Percentiles rank a stretch among this genome's conserved stretches.
phyloP scores from a whole-genome alignment of 2,113 vertebrate genomes.

The Tursiops truncatus region DNA sequence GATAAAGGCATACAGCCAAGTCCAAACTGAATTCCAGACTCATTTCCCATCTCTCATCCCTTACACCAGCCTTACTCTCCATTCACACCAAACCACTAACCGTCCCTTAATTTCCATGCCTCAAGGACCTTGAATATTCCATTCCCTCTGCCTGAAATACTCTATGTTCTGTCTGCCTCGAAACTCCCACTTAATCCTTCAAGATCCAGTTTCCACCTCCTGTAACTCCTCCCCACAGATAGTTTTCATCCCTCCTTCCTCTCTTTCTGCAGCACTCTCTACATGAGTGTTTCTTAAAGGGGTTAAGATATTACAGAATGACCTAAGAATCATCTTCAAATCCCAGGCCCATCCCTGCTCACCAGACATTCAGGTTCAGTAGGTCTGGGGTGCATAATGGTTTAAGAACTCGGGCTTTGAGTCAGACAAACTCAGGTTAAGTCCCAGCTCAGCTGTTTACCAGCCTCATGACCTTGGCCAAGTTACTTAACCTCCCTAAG shows the following conservation, averaged over 20 bases:
- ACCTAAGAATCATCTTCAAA: background rate
- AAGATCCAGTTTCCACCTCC: background rate
- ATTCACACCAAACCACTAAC: background rate
- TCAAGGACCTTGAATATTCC: background rate
- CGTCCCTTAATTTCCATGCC: background rate
- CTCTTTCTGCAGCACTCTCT: background rate
- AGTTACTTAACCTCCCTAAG: background rate
- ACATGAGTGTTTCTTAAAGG: background rate
- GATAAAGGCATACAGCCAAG: background rate
- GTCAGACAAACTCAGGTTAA: background rate
- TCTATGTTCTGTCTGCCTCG: background rate
- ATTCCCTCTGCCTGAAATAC: background rate
- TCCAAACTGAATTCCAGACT: background rate
- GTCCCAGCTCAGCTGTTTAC: background rate
- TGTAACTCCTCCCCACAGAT: background rate
- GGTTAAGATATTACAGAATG: background rate
- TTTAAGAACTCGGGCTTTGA: background rate
- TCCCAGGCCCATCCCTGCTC: background rate
- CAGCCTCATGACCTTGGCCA: background rate
- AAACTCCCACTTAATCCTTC: background rate
- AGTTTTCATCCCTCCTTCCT: background rate
- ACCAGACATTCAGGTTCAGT: background rate
- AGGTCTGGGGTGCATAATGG: background rate
- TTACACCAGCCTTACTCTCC: background rate
- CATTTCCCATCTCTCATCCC: background rate